Evolutionary conservation across 2,797 vertebrate genomes (phyloP).

Genomic region (Dicrostonyx torquatus): DNA sequence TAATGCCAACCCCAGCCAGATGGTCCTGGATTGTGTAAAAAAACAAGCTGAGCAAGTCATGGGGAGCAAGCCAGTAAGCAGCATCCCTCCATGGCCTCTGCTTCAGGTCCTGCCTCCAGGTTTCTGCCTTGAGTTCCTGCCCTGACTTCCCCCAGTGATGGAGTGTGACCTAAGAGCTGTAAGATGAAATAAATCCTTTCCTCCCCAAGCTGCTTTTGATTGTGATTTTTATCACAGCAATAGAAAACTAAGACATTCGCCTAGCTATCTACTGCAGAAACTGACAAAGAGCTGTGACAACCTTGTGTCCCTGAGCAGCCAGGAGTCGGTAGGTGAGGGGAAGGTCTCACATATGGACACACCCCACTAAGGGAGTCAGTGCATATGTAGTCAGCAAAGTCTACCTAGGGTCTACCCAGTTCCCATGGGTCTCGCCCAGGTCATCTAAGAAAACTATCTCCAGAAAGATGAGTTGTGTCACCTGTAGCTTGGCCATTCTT

Average conservation of each 20-base stretch:
- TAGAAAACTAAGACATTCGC: not conserved
- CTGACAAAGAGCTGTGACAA: not conserved
- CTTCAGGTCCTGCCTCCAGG: not conserved
- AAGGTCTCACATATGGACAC: not conserved
- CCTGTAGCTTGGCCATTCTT: too few species aligned
- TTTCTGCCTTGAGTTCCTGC: not conserved
- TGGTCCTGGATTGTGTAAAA: not conserved
- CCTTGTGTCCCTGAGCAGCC: not conserved
- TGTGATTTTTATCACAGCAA: not conserved
- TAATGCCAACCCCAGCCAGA: not conserved
- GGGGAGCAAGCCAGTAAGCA: not conserved
- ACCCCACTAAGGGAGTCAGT: not conserved
- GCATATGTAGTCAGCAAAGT: not conserved
- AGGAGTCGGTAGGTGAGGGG: too few species aligned
- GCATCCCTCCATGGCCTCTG: not conserved
- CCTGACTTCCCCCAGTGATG: not conserved
- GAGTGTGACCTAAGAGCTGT: not conserved
- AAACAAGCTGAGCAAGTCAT: not conserved
- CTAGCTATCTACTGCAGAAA: fast-evolving
- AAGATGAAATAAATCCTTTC: not conserved
- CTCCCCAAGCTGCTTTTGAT: not conserved
- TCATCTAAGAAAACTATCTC: not conserved
- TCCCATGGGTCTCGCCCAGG: not conserved
- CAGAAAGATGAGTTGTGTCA: not conserved
- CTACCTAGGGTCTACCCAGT: not conserved